Evolutionary conservation across 2,797 vertebrate species (phyloP).

Genomic region (Masticophis lateralis): DNA sequence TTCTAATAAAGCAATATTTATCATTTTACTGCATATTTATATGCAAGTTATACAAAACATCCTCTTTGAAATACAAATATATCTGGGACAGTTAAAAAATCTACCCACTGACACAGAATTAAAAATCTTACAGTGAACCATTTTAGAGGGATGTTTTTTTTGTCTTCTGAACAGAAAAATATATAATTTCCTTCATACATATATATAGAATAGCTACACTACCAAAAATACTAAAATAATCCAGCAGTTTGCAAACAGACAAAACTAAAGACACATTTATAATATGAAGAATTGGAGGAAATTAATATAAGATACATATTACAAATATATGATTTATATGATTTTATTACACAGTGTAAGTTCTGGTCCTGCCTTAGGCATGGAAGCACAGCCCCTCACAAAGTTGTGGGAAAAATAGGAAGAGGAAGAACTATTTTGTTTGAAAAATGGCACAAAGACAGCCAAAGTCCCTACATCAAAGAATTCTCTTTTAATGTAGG

Average conservation of each 20-base stretch:
- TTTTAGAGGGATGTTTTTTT: not conserved
- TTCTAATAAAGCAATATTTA: not conserved
- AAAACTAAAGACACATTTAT: slow-evolving; percentile 29
- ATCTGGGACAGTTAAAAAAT: not conserved
- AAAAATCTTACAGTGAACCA: not conserved
- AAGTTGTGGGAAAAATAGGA: not conserved
- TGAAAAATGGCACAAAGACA: not conserved
- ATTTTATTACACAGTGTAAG: not conserved
- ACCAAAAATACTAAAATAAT: not conserved
- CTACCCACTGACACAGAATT: not conserved
- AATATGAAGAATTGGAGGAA: not conserved
- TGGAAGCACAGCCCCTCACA: not conserved
- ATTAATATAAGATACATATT: slow-evolving; percentile 16
- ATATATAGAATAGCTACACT: not conserved
- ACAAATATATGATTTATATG: not conserved
- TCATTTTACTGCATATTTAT: not conserved
- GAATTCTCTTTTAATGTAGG: not conserved
- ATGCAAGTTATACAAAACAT: not conserved
- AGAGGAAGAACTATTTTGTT: not conserved
- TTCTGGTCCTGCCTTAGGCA: not conserved
- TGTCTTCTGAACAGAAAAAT: not conserved
- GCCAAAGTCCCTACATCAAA: not conserved
- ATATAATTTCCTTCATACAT: not conserved
- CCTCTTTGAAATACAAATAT: not conserved
- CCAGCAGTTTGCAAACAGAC: slow-evolving; percentile 1